Evolutionary conservation across 1,140 invertebrate species (phyloP).

Genomic region (Aethina tumida): DNA sequence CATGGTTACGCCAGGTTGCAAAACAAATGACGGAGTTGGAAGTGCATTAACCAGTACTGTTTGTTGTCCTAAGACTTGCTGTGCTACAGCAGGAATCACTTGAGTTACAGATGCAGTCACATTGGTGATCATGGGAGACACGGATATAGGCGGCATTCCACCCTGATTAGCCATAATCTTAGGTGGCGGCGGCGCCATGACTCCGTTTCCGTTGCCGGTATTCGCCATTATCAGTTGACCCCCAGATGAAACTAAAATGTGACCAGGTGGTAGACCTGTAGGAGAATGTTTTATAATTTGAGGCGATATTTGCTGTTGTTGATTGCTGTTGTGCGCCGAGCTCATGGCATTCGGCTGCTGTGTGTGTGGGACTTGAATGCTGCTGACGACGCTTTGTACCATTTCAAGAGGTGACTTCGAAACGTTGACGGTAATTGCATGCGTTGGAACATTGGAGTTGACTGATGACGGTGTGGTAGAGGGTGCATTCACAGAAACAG

Average conservation of each 20-base stretch:
- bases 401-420: slow-evolving; percentile 68
- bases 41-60: slow-evolving; percentile 74
- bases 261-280: slow-evolving; percentile 47
- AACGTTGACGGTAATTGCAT: slow-evolving; percentile 21
- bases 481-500: slow-evolving; percentile 58
- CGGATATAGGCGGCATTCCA: slow-evolving; percentile 55
- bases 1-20: slow-evolving; percentile 63
- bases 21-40: slow-evolving; percentile 65
- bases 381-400: slow-evolving; percentile 71
- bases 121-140: slow-evolving; percentile 57
- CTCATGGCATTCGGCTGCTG: slow-evolving; percentile 20
- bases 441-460: slow-evolving; percentile 35
- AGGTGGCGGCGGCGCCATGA: slow-evolving; percentile 53
- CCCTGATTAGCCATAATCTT: slow-evolving; percentile 45
- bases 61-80: slow-evolving; percentile 60
- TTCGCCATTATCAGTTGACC: slow-evolving; percentile 62
- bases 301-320: slow-evolving; percentile 28
- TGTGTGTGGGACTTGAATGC: slow-evolving; percentile 52
- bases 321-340: slow-evolving; percentile 17
- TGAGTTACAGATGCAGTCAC: slow-evolving; percentile 58
- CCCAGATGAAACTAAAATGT: slow-evolving; percentile 63
- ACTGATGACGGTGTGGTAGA: slow-evolving; percentile 39
- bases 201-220: slow-evolving; percentile 39
- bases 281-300: slow-evolving; percentile 38
- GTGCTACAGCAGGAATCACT: slow-evolving; percentile 49